Conservation (phyloP, 2,797 vertebrate genomes). For the Dallia pectoralis region DNA sequence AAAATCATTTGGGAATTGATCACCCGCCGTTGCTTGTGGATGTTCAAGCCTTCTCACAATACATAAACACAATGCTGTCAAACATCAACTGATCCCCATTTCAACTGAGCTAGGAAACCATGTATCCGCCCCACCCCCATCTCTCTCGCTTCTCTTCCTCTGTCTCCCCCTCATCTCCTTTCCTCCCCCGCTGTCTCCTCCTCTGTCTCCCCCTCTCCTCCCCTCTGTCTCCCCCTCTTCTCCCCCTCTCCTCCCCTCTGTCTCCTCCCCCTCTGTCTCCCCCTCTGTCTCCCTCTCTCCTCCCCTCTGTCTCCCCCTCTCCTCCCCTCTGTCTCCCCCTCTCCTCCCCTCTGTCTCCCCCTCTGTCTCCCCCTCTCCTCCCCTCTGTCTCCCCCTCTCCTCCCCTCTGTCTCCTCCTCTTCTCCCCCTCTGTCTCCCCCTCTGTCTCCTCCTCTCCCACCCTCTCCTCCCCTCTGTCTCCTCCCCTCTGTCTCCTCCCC, state of each 20-base stretch:
- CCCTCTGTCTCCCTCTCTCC: background rate
- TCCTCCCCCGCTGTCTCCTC: no score
- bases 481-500: background rate
- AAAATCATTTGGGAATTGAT: background rate
- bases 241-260: background rate
- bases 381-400: background rate
- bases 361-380: background rate
- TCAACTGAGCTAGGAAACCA: background rate
- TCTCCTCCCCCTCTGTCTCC: background rate
- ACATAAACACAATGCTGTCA: background rate
- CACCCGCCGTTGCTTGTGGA: background rate
- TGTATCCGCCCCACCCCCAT: background rate
- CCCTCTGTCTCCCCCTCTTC: background rate
- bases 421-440: background rate
- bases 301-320: background rate
- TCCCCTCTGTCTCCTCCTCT: no score
- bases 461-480: background rate
- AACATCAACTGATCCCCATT: background rate
- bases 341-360: background rate
- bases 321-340: conserved; percentile 6
- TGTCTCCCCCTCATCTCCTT: background rate
- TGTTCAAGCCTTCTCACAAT: background rate
- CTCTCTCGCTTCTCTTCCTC: background rate
- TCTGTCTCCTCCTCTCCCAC: background rate
- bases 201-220: background rate